Percentiles rank a stretch among this genome's conserved stretches.
Conservation (phyloP, 1,140 invertebrate species). For the Phocides pigmalion region DNA sequence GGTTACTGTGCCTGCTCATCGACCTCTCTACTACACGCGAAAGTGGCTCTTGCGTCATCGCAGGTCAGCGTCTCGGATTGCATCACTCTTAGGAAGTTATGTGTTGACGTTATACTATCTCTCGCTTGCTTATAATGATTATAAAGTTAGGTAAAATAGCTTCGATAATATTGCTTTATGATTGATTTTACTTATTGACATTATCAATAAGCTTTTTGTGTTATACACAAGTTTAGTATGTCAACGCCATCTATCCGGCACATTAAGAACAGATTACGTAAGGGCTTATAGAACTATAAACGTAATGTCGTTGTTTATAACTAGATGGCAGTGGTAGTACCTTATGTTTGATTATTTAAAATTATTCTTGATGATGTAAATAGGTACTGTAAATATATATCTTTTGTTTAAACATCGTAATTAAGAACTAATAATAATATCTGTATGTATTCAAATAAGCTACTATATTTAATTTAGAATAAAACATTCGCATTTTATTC, state of each 20-base stretch:
- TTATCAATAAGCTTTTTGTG: too few species aligned
- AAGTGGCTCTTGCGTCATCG: constrained; percentile 71
- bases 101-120: constrained; percentile 9
- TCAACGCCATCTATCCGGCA: constrained; percentile 44
- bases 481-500: too few species aligned
- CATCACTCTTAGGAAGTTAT: constrained; percentile 32
- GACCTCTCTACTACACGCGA: constrained; percentile 59
- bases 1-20: constrained; percentile 65
- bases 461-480: too few species aligned
- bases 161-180: too few species aligned
- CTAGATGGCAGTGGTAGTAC: constrained; percentile 4
- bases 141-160: too few species aligned
- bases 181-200: too few species aligned
- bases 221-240: neutral
- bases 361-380: too few species aligned
- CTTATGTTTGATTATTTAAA: neutral
- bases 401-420: too few species aligned
- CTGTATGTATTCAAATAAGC: too few species aligned
- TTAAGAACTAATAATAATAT: too few species aligned
- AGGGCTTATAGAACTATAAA: neutral
- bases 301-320: neutral
- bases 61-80: constrained; percentile 30
- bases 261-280: constrained; percentile 30
- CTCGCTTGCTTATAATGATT: neutral
- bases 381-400: too few species aligned